A percentile compares a stretch with the other conserved stretches of the same genome.
Conservation (phyloP, 92 coral and sea anemone genomes). For the Epizoanthus scotinus region DNA sequence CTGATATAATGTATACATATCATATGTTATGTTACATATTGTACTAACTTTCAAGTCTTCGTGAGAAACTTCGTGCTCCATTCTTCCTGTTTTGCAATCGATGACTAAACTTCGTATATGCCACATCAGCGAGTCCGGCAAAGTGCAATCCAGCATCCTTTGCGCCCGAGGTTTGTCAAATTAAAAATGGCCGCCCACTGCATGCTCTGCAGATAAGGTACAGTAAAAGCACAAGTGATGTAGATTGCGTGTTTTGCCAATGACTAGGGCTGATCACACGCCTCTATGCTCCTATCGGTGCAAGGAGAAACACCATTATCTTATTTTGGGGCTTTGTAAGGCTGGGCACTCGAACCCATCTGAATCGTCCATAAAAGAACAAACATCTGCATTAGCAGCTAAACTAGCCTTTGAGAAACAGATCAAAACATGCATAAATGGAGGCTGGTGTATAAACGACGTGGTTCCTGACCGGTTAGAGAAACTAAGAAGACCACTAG, state of each 20-base stretch:
- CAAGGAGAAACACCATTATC: slow-evolving; percentile 16
- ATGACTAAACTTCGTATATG: neutral
- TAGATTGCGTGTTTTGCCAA: neutral
- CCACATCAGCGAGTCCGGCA: neutral
- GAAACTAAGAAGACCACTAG: slow-evolving; percentile 24
- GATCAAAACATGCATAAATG: neutral
- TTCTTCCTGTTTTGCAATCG: neutral
- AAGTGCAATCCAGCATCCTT: slow-evolving; percentile 15
- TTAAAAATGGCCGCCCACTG: slow-evolving; percentile 13
- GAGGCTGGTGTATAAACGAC: slow-evolving; percentile 25
- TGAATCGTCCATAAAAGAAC: neutral
- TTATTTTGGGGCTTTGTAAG: slow-evolving; percentile 11
- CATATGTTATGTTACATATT: too few relatives aligned
- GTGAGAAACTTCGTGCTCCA: slow-evolving; percentile 21
- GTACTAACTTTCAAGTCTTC: slow-evolving; percentile 32
- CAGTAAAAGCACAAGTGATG: too few relatives aligned
- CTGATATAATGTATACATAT: neutral
- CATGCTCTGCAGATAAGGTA: too few relatives aligned
- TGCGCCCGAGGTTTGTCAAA: neutral
- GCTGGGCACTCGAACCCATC: slow-evolving; percentile 12
- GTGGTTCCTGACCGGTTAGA: slow-evolving; percentile 30
- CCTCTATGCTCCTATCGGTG: slow-evolving; percentile 10
- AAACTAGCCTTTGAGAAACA: slow-evolving; percentile 12
- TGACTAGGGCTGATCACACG: slow-evolving; percentile 13
- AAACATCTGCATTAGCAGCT: neutral